phyloP scores from a whole-genome alignment of 2,113 vertebrate genomes.

The Romanogobio albipinnatus region DNA sequence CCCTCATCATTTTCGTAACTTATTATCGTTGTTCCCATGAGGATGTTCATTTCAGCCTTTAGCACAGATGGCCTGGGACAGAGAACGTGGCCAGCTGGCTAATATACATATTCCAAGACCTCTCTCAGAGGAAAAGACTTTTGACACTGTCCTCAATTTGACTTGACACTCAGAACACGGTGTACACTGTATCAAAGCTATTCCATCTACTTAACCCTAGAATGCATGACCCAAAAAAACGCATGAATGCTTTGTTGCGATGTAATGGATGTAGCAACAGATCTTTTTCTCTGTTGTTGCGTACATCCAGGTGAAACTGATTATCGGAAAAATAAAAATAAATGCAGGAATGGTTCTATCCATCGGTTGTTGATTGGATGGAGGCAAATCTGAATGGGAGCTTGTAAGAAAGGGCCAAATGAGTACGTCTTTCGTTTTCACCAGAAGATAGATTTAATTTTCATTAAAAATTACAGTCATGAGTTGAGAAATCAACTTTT shows the following conservation, averaged over 20 bases:
- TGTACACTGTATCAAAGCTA: not conserved
- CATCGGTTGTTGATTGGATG: not conserved
- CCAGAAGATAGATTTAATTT: not conserved
- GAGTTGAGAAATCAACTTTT: too few species aligned
- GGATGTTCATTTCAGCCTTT: constrained; percentile 4
- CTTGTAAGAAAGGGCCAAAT: not conserved
- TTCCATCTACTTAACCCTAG: not conserved
- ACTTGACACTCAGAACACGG: constrained; percentile 7
- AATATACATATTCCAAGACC: constrained; percentile 23
- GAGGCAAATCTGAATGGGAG: not conserved
- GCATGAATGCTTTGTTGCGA: not conserved
- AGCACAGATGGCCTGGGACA: constrained; percentile 3
- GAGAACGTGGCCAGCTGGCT: constrained; percentile 10
- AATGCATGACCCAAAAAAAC: not conserved
- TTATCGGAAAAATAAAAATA: not conserved
- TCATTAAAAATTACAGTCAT: not conserved
- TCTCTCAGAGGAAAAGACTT: constrained; percentile 8
- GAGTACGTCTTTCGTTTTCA: too few species aligned
- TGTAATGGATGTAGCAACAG: not conserved
- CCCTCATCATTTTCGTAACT: not conserved
- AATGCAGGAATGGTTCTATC: not conserved
- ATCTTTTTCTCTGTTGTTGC: not conserved
- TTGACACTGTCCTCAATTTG: constrained; percentile 13
- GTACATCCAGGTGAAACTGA: not conserved
- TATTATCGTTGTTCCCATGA: not conserved